A percentile compares a stretch with the other conserved stretches of the same genome.
These are phyloP conservation scores for Semnornis frantzii DNA, from an alignment of 2,113 vertebrate species.

Conservation along the genomic window DNA sequence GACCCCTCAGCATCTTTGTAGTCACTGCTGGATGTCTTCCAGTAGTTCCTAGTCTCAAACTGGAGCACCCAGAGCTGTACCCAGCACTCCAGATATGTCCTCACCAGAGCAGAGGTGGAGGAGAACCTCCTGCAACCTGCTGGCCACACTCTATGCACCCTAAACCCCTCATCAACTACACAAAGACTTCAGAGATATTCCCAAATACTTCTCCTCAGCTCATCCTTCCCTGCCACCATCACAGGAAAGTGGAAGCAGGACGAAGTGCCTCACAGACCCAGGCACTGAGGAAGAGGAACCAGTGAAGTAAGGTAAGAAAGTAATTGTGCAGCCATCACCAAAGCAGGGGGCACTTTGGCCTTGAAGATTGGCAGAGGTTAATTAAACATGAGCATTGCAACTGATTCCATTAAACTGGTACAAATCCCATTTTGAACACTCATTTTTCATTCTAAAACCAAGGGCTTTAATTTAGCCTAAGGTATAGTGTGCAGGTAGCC, in stretches of 20 bases:
- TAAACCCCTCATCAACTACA: background rate
- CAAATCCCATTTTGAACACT: background rate
- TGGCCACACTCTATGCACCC: no score
- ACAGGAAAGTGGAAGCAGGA: background rate
- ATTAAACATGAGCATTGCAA: constrained; percentile 21
- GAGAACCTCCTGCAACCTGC: no score
- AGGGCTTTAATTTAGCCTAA: background rate
- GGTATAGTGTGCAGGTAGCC: background rate
- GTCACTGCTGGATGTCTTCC: no score
- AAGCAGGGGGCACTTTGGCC: rapidly evolving
- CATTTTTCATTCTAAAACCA: background rate
- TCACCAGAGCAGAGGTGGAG: no score
- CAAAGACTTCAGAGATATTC: rapidly evolving
- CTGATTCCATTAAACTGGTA: background rate
- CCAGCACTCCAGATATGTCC: no score
- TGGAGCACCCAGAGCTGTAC: no score
- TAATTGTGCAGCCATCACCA: background rate
- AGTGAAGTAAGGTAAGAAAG: background rate
- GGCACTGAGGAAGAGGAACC: background rate
- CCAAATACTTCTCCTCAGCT: background rate
- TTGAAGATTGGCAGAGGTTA: constrained; percentile 24
- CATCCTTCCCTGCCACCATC: rapidly evolving
- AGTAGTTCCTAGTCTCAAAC: no score
- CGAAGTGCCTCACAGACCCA: rapidly evolving
- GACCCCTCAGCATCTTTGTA: no score